Percentiles rank a stretch among this genome's conserved stretches.
These are phyloP conservation scores for Conus ventricosus DNA, from an alignment of 1,140 invertebrate species.

Conservation along the genomic window DNA sequence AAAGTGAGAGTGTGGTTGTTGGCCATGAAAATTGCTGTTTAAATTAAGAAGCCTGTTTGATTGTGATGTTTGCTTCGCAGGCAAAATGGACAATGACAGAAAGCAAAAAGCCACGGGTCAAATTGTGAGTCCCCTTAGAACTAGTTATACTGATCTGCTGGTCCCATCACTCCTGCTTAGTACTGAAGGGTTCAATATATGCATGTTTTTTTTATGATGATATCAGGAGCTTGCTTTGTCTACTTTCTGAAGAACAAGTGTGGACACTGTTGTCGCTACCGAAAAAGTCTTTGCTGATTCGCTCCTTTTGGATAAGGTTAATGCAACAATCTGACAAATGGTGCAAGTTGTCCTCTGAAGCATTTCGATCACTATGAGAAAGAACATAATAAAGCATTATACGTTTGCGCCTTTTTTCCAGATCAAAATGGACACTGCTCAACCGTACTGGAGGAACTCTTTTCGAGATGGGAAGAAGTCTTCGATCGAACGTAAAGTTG, in stretches of 20 bases:
- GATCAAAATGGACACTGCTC: not conserved
- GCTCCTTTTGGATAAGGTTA: not conserved
- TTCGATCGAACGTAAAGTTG: not conserved
- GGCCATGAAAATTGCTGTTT: not conserved
- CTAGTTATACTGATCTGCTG: not conserved
- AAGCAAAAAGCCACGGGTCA: slow-evolving; percentile 1
- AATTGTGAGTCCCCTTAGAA: not conserved
- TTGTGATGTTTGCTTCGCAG: not conserved
- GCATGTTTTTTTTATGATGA: not conserved
- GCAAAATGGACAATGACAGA: not conserved
- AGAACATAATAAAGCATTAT: not conserved
- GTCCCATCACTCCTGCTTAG: not conserved
- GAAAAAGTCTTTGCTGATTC: not conserved
- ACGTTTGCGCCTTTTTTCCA: too few species aligned
- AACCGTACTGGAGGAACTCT: not conserved
- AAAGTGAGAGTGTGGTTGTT: not conserved
- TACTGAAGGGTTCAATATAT: not conserved
- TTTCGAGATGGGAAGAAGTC: not conserved
- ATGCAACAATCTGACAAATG: not conserved
- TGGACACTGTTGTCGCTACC: not conserved
- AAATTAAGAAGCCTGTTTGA: not conserved
- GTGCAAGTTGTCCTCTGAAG: not conserved
- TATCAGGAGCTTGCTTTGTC: not conserved
- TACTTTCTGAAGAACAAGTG: slow-evolving; percentile 3
- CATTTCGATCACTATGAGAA: not conserved